A percentile compares a stretch with the other conserved stretches of the same genome.
These are phyloP conservation scores for Enteromius anoplus DNA, from an alignment of 2,797 vertebrate genomes.

Conservation along the genomic window DNA sequence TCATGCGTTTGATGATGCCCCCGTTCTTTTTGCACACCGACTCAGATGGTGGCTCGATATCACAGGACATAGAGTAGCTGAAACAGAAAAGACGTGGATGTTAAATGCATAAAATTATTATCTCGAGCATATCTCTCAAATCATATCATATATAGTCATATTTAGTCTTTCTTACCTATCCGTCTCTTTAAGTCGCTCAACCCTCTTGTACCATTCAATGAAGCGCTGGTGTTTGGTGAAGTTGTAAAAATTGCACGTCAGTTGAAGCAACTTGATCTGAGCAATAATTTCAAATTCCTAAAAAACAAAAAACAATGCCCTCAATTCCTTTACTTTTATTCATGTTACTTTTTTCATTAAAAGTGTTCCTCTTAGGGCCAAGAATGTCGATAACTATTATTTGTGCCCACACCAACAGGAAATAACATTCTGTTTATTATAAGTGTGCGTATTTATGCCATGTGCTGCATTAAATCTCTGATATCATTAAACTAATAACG, in stretches of 20 bases:
- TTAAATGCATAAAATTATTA: not conserved
- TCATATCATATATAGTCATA: not conserved
- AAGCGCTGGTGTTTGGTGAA: constrained; percentile 70
- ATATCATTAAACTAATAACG: not conserved
- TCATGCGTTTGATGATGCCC: constrained; percentile 88
- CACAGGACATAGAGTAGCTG: constrained; percentile 85
- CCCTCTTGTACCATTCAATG: constrained; percentile 68
- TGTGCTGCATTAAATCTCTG: not conserved
- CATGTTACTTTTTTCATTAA: not conserved
- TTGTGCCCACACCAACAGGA: not conserved
- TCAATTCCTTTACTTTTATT: not conserved
- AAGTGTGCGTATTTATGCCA: not conserved
- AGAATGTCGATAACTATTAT: not conserved
- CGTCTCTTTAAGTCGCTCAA: constrained; percentile 79
- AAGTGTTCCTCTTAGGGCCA: not conserved
- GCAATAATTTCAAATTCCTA: constrained; percentile 90
- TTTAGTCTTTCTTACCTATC: constrained; percentile 76
- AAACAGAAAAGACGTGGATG: constrained; percentile 21
- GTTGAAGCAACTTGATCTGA: constrained; percentile 88
- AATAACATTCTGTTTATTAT: constrained; percentile 2
- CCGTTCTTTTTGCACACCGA: constrained; percentile 85
- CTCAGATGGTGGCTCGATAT: constrained; percentile 85
- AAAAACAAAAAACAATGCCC: constrained; percentile 15
- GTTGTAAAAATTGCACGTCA: constrained; percentile 87
- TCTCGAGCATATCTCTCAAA: not conserved